Percentiles rank a stretch among this genome's conserved stretches.
Evolutionary conservation across 1,140 invertebrate genomes (phyloP).

Genomic region (Neotoxoptera formosana): DNA sequence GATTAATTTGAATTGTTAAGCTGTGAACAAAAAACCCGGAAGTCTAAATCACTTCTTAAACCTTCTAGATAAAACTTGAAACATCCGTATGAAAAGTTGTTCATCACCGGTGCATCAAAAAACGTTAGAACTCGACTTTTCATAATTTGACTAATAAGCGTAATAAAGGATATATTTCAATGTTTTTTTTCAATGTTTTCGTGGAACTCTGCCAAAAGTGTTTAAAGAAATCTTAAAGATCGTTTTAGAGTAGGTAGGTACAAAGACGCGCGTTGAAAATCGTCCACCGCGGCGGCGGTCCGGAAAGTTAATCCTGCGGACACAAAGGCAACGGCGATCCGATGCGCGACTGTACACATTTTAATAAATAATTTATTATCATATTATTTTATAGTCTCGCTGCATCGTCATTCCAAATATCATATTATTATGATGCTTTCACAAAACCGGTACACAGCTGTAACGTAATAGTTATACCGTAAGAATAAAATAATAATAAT

Average conservation of each 20-base stretch:
- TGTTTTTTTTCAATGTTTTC: neutral
- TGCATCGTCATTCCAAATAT: neutral
- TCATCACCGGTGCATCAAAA: neutral
- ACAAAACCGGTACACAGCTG: neutral
- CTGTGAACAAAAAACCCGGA: neutral
- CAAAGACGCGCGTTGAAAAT: neutral
- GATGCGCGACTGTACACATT: neutral
- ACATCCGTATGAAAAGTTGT: neutral
- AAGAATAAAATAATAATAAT: too few species aligned
- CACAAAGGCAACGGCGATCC: neutral
- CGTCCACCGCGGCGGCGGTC: neutral
- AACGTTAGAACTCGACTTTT: conserved; percentile 39
- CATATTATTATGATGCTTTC: neutral
- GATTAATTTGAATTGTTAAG: neutral
- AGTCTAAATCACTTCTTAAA: neutral
- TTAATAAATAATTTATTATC: neutral
- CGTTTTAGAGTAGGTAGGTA: neutral
- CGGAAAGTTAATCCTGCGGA: neutral
- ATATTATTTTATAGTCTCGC: too few species aligned
- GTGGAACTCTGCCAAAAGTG: conserved; percentile 14
- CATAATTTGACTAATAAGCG: conserved; percentile 55
- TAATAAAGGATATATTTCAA: conserved; percentile 32
- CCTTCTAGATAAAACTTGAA: neutral
- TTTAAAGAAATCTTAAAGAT: conserved; percentile 25
- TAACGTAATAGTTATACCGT: too few species aligned